These are phyloP conservation scores for Xylocampa areola DNA, from an alignment of 2,888 invertebrate genomes.

Conservation along the genomic window DNA sequence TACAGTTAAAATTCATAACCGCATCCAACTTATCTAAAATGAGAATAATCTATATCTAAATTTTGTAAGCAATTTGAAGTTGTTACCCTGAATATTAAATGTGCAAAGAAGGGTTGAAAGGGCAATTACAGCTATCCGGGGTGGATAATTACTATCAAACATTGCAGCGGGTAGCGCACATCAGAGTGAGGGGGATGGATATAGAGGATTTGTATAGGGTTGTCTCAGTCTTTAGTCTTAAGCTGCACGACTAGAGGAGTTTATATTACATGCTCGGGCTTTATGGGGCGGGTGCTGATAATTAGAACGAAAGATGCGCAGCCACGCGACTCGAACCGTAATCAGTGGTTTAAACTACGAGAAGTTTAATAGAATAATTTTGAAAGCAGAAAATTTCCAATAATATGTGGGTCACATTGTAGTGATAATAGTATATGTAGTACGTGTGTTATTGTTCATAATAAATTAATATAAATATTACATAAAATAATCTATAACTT, in stretches of 20 bases:
- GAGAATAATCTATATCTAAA: slow-evolving; percentile 61
- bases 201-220: slow-evolving; percentile 52
- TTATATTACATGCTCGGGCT: slow-evolving; percentile 72
- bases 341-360: slow-evolving; percentile 69
- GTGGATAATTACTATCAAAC: slow-evolving; percentile 69
- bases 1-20: slow-evolving; percentile 56
- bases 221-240: slow-evolving; percentile 62
- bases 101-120: slow-evolving; percentile 73
- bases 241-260: slow-evolving; percentile 72
- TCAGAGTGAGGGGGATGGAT: slow-evolving; percentile 54
- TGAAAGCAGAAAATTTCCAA: slow-evolving; percentile 36
- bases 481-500: too few species aligned
- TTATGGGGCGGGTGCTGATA: slow-evolving; percentile 81
- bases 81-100: slow-evolving; percentile 72
- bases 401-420: slow-evolving; percentile 10
- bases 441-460: too few species aligned
- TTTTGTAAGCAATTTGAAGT: slow-evolving; percentile 67
- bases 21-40: slow-evolving; percentile 44
- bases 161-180: slow-evolving; percentile 59
- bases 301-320: slow-evolving; percentile 87
- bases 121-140: slow-evolving; percentile 70
- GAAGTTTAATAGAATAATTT: slow-evolving; percentile 54
- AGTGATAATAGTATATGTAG: background rate
- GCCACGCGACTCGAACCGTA: slow-evolving; percentile 81
- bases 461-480: too few species aligned